A percentile compares a stretch with the other conserved stretches of the same genome.
Evolutionary conservation across 2,888 invertebrate species (phyloP).

Genomic region (Ctena decussata): DNA sequence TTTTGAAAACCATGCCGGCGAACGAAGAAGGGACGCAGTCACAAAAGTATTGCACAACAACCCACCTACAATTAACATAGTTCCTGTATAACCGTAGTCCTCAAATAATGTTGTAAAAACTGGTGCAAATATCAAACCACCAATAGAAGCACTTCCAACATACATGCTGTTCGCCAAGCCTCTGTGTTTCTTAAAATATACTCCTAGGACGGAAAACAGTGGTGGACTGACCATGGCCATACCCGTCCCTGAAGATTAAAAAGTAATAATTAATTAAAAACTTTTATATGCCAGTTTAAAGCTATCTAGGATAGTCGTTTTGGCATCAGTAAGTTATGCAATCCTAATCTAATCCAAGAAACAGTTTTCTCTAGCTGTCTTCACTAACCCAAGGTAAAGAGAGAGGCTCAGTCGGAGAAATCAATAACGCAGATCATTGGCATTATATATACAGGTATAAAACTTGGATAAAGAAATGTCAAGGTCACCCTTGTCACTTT

Average conservation of each 20-base stretch:
- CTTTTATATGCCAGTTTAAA: no score
- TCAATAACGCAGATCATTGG: no score
- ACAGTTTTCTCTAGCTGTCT: no score
- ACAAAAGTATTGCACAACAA: constrained; percentile 24
- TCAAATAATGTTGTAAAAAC: constrained; percentile 39
- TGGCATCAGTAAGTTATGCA: no score
- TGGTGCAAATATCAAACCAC: constrained; percentile 47
- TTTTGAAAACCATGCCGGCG: not conserved
- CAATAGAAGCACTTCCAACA: constrained; percentile 28
- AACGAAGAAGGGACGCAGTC: constrained; percentile 28
- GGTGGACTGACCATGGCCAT: constrained; percentile 36
- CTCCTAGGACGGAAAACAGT: constrained; percentile 30
- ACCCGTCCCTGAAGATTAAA: constrained; percentile 50
- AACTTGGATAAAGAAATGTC: no score
- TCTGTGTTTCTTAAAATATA: constrained; percentile 49
- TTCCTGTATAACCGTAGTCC: constrained; percentile 33
- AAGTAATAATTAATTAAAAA: no score
- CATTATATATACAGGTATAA: no score
- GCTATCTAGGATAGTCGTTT: no score
- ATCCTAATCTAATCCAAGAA: no score
- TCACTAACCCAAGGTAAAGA: no score
- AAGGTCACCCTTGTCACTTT: no score
- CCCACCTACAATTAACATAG: constrained; percentile 39
- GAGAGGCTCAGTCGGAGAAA: no score
- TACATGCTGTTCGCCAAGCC: constrained; percentile 55